A percentile compares a stretch with the other conserved stretches of the same genome.
Conservation (phyloP, 2,797 vertebrate species). For the Protosalanx chinensis region DNA sequence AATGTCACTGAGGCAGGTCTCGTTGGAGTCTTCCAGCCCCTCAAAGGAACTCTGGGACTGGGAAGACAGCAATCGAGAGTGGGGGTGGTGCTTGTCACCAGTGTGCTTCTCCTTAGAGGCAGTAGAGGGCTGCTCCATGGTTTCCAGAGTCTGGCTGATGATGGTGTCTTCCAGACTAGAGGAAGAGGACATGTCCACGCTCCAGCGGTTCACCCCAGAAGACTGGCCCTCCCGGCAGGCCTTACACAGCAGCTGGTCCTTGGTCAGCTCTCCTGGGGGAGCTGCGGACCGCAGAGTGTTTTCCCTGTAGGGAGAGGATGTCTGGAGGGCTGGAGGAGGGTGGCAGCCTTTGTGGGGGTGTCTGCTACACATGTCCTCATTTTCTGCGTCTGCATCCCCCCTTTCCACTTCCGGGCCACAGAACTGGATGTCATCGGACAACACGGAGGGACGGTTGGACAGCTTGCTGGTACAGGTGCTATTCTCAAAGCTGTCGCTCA, state of each 20-base stretch:
- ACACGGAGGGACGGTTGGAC: constrained; percentile 91
- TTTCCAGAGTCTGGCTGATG: constrained; percentile 69
- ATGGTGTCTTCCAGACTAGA: constrained; percentile 75
- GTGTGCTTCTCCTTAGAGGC: constrained; percentile 56
- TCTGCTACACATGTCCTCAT: constrained; percentile 56
- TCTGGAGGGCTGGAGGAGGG: constrained; percentile 82
- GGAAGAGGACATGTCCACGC: constrained; percentile 69
- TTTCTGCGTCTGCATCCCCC: constrained; percentile 50
- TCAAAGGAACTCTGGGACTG: constrained; percentile 83
- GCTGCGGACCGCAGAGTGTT: constrained; percentile 51
- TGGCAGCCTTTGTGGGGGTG: constrained; percentile 56
- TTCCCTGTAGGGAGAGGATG: constrained; percentile 91
- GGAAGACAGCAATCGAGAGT: constrained; percentile 65
- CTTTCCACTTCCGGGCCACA: constrained; percentile 68
- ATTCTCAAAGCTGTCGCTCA: constrained; percentile 97
- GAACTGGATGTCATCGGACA: constrained; percentile 90
- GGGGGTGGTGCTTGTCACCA: constrained; percentile 39
- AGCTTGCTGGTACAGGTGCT: constrained; percentile 98
- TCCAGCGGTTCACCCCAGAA: constrained; percentile 63
- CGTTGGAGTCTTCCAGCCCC: constrained; percentile 87
- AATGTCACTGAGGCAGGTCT: constrained; percentile 85
- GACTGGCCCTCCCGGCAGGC: constrained; percentile 64
- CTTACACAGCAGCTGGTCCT: constrained; percentile 69
- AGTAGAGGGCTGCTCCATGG: constrained; percentile 57
- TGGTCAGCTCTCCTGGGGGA: constrained; percentile 45